Percentiles rank a stretch among this genome's conserved stretches.
These are phyloP conservation scores for Megamerina dolium DNA, from an alignment of 2,888 invertebrate species.

Conservation along the genomic window DNA sequence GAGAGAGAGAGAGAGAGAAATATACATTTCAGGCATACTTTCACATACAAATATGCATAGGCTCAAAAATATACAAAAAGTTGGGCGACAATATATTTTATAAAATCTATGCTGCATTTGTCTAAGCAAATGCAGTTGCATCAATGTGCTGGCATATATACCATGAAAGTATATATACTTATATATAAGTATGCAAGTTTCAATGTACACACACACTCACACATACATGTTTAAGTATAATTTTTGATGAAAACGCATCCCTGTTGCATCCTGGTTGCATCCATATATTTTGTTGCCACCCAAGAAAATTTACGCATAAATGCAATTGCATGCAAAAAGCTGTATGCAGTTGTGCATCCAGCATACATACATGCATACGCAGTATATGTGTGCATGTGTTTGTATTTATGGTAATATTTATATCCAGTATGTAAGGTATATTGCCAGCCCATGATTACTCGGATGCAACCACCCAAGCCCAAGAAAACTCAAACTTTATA, in stretches of 20 bases:
- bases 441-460: conserved; percentile 11
- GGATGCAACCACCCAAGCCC: conserved; percentile 23
- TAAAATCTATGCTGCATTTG: neutral
- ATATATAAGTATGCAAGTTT: too few species aligned
- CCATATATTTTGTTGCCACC: neutral
- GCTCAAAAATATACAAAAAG: too few species aligned
- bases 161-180: too few species aligned
- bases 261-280: neutral
- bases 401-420: conserved; percentile 3
- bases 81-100: too few species aligned
- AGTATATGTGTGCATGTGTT: conserved; percentile 21
- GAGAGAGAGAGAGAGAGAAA: neutral
- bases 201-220: too few species aligned
- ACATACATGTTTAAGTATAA: neutral
- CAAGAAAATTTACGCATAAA: conserved; percentile 5
- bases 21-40: too few species aligned
- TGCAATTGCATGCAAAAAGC: too few species aligned
- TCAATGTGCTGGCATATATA: too few species aligned
- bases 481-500: conserved; percentile 37
- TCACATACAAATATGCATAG: too few species aligned
- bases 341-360: too few species aligned
- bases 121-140: neutral
- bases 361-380: neutral
- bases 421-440: neutral
- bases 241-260: neutral